Percentiles rank a stretch among this genome's conserved stretches.
Conservation (phyloP, 2,888 invertebrate species). For the Standfussiana lucernea region DNA sequence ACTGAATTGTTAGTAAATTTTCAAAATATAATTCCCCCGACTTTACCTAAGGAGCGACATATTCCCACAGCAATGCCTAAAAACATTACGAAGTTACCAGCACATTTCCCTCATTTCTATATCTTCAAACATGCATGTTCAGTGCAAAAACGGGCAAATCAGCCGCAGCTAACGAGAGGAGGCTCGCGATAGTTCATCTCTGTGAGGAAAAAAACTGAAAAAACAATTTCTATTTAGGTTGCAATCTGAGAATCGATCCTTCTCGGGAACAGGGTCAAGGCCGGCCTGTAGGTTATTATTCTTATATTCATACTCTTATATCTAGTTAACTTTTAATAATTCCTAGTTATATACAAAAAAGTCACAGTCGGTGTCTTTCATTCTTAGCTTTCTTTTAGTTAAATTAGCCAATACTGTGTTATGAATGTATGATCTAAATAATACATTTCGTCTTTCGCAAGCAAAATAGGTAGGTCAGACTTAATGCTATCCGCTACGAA, state of each 20-base stretch:
- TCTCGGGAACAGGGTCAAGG: neutral
- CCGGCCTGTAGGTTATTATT: neutral
- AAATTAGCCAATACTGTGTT: neutral
- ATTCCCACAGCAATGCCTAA: neutral
- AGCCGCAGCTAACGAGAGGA: conserved; percentile 40
- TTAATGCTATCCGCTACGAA: neutral
- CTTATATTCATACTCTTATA: neutral
- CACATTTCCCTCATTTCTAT: conserved; percentile 3
- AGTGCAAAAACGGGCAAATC: conserved; percentile 39
- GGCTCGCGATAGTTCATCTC: conserved; percentile 21
- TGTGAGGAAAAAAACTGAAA: conserved; percentile 6
- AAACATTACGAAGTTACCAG: neutral
- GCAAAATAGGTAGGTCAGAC: neutral
- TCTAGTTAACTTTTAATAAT: neutral
- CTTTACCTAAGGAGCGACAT: neutral
- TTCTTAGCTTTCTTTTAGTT: too few relatives aligned
- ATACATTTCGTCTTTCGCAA: neutral
- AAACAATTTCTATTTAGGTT: conserved; percentile 27
- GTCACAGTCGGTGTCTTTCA: neutral
- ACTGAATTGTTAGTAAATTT: neutral
- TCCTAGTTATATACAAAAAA: neutral
- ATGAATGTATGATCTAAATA: neutral
- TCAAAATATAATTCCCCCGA: neutral
- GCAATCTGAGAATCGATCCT: conserved; percentile 14
- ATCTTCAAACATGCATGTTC: conserved; percentile 36